Base-by-base conservation (phyloP, 2,113 vertebrate genomes). In the Cebus imitator region DNA sequence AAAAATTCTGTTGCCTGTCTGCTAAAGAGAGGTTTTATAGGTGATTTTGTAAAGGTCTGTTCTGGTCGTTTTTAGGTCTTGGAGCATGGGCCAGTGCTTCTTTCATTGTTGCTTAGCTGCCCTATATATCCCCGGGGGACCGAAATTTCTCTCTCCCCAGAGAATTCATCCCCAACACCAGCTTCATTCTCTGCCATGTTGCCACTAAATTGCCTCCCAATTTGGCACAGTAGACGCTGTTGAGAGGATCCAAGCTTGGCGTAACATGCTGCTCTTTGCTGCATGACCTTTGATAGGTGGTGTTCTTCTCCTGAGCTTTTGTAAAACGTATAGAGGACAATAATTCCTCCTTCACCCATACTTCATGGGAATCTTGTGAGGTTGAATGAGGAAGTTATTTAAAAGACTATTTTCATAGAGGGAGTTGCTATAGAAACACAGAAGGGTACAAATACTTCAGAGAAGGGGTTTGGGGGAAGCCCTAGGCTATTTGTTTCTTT, bases 341-440 rank as follows among this genome's bases (percentile, higher is more conserved):
- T 90, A 87, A 92, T 81, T 87, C 37, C 37, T 87, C 72, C 76
- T 90, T 80, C 37, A 88, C 23, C 73, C 55, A 40, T 83, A 80
- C 48, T 89, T 94, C 76, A 72, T 8, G 20, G 87, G 80, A 94
- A 58, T 89, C 78, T 90, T 85, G 57, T 50, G 79, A 79, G 3
- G 27, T 76, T 97, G 96, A 91, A 96, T 95, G 58, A 95, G 61
- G 66, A 97, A 66, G 37, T 93, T 90, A 87, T 96, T 96, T 96
- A 40, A 97, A 96, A 95, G 80, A 35, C 61, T 68, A 90, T 95
- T 96, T 96, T 89, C 92, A 87, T 68, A 83, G 83, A 94, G 55
- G 40, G 81, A 64, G 96, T 97, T 97, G 73, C 92, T 95, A 93
- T 97, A 87, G 97, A 93, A 97, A 96, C 96, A 48, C 93, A 95